phyloP scores from a whole-genome alignment of 2,113 vertebrate species.

The Oceanites oceanicus region DNA sequence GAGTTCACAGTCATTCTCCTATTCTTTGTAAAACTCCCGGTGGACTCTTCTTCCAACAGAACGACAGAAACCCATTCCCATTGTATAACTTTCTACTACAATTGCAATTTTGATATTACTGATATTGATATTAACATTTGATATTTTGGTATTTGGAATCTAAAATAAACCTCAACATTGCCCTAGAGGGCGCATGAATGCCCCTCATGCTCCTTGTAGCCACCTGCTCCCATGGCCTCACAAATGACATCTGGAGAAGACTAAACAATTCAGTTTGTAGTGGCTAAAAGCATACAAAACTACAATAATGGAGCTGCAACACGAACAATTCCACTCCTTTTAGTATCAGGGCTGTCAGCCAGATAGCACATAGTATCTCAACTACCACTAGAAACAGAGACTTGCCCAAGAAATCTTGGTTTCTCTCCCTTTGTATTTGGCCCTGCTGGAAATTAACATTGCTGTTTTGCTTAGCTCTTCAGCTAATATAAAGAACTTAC shows the following conservation, averaged over 20 bases:
- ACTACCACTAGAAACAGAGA: background rate
- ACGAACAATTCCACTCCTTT: background rate
- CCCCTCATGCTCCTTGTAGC: background rate
- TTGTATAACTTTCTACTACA: background rate
- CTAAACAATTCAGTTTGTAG: background rate
- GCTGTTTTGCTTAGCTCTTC: background rate
- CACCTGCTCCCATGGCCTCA: background rate
- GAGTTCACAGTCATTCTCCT: background rate
- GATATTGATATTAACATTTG: background rate
- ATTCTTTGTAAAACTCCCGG: background rate
- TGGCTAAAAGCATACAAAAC: background rate
- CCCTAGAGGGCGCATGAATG: background rate
- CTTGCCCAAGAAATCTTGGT: background rate
- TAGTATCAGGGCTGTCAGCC: background rate
- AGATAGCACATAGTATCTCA: background rate
- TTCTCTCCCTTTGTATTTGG: background rate
- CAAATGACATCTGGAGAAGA: background rate
- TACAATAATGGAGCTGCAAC: background rate
- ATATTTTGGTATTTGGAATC: background rate
- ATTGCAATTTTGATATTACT: background rate
- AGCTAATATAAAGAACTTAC: background rate
- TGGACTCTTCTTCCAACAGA: background rate
- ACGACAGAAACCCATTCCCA: background rate
- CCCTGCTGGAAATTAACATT: background rate
- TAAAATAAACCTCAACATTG: background rate